Percentiles rank a stretch among this genome's conserved stretches.
Evolutionary conservation across 2,888 invertebrate species (phyloP).

Genomic region (Lasioglossum vierecki): DNA sequence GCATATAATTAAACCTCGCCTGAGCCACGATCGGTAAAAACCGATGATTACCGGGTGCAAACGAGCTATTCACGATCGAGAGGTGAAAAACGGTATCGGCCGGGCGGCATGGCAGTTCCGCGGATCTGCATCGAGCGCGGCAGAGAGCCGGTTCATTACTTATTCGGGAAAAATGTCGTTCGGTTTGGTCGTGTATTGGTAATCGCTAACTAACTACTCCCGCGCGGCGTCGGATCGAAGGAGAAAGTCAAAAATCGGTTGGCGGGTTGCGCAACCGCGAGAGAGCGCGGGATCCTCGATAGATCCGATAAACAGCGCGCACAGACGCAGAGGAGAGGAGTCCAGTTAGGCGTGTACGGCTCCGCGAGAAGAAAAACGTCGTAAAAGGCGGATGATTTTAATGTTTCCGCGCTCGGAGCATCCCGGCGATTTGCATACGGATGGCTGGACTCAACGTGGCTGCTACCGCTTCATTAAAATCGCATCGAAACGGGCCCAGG

Average conservation of each 20-base stretch:
- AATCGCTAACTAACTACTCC: not conserved
- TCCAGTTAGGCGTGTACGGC: not conserved
- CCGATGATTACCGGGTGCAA: not conserved
- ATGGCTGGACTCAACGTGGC: not conserved
- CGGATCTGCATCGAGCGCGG: not conserved
- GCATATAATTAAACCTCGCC: not conserved
- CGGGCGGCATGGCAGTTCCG: not conserved
- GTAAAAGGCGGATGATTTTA: not conserved
- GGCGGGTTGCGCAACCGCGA: slow-evolving; percentile 3
- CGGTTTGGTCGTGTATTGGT: not conserved
- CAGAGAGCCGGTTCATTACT: not conserved
- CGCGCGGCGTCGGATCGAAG: not conserved
- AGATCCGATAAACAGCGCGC: not conserved
- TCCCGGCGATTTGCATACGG: slow-evolving; percentile 23
- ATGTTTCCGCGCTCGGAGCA: slow-evolving; percentile 20
- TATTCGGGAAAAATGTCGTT: not conserved
- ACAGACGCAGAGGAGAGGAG: not conserved
- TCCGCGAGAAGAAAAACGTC: slow-evolving; percentile 3
- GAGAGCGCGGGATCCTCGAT: not conserved
- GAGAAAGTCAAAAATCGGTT: slow-evolving; percentile 7
- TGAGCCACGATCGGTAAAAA: not conserved
- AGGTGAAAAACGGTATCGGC: not conserved
- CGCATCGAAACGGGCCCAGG: not conserved
- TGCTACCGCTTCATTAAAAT: slow-evolving; percentile 18
- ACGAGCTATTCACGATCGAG: not conserved